Conservation (phyloP, 1,140 invertebrate genomes). For the Drosophila lacertosa region DNA sequence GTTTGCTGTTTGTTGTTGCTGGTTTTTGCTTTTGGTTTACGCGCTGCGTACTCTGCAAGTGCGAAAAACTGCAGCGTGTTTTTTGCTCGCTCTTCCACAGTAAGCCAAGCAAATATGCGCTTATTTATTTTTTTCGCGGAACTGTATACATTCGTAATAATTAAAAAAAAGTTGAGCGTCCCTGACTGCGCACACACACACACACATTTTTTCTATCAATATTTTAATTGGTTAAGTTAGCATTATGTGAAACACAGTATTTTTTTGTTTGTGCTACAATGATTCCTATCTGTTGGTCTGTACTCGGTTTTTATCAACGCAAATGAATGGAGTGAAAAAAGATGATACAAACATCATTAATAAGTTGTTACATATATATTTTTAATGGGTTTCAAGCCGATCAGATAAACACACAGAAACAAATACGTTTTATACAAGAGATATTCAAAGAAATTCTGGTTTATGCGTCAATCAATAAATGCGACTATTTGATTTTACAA, state of each 20-base stretch:
- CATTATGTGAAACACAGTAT: neutral
- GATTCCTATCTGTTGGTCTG: too few species aligned
- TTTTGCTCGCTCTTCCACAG: constrained; percentile 21
- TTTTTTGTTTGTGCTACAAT: too few species aligned
- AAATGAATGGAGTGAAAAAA: too few species aligned
- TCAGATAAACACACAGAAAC: neutral
- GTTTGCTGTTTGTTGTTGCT: constrained; percentile 63
- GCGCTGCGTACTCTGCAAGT: constrained; percentile 42
- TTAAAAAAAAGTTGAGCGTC: constrained; percentile 46
- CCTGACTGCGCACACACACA: neutral
- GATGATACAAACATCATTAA: too few species aligned
- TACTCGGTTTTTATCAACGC: too few species aligned
- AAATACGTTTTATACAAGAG: neutral
- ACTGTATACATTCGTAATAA: constrained; percentile 23
- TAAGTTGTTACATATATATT: too few species aligned
- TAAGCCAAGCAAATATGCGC: constrained; percentile 1
- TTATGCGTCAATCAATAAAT: too few species aligned
- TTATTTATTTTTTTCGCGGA: constrained; percentile 34
- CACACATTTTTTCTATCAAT: neutral
- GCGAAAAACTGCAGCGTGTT: constrained; percentile 19
- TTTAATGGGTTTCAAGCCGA: too few species aligned
- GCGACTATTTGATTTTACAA: too few species aligned
- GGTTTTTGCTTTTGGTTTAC: constrained; percentile 61
- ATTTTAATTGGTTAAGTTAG: constrained; percentile 4
- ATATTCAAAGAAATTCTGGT: too few species aligned